These are phyloP conservation scores for Vespertilio murinus DNA, from an alignment of 2,797 vertebrate genomes.

Conservation along the genomic window DNA sequence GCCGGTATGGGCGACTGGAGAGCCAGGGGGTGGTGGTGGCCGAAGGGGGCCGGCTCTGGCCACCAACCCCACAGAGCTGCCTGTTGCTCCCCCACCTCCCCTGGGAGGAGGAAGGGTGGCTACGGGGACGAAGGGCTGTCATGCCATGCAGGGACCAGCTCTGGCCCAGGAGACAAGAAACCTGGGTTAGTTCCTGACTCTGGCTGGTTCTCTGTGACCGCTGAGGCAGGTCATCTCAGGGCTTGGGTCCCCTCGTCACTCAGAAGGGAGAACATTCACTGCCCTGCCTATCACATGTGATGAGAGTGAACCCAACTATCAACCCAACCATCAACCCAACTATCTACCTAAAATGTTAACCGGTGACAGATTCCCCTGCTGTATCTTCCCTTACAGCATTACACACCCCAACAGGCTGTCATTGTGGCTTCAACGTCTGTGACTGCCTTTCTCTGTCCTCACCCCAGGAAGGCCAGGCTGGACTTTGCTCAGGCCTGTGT, in stretches of 20 bases:
- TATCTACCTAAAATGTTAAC: neutral
- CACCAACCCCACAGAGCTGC: neutral
- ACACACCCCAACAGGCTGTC: neutral
- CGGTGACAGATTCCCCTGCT: neutral
- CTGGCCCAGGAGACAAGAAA: neutral
- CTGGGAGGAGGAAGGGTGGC: no score
- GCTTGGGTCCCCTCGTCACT: neutral
- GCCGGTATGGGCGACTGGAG: neutral
- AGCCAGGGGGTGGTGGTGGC: neutral
- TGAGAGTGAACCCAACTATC: neutral
- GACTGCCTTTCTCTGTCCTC: neutral
- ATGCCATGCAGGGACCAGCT: rapidly evolving
- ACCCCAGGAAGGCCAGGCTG: neutral
- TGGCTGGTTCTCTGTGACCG: neutral
- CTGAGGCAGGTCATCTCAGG: neutral
- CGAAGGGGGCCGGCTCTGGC: neutral
- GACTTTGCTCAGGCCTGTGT: neutral
- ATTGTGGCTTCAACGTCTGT: neutral
- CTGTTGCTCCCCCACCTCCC: neutral
- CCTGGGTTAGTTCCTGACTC: neutral
- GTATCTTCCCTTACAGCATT: neutral
- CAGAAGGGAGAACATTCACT: neutral
- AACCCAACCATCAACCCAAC: neutral
- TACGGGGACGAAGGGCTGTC: rapidly evolving
- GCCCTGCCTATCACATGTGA: neutral